These are phyloP conservation scores for Archocentrus centrarchus DNA, from an alignment of 2,113 vertebrate species.

Conservation along the genomic window DNA sequence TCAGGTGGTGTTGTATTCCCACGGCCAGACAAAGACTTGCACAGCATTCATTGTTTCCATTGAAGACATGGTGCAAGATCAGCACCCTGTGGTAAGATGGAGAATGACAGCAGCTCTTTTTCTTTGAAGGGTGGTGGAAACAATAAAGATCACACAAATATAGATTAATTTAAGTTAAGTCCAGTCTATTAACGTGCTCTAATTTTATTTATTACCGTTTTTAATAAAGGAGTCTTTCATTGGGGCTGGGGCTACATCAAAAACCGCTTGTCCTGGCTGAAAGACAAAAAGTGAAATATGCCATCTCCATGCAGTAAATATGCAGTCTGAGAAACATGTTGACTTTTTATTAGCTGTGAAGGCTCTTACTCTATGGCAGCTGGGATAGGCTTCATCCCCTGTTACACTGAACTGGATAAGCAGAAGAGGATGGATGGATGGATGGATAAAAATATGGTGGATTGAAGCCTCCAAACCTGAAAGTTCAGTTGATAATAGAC, in stretches of 20 bases:
- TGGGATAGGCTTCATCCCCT: too few relatives aligned
- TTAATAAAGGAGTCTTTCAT: not conserved
- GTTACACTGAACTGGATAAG: too few relatives aligned
- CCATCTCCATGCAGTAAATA: not conserved
- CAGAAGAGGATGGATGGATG: too few relatives aligned
- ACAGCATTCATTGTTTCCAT: conserved; percentile 12
- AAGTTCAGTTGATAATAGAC: too few relatives aligned
- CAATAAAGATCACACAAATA: not conserved
- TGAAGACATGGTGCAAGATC: conserved; percentile 26
- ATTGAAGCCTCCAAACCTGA: too few relatives aligned
- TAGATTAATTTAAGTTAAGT: too few relatives aligned
- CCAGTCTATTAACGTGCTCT: not conserved
- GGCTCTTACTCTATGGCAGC: not conserved
- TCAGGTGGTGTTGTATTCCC: conserved; percentile 21
- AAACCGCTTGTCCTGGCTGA: not conserved
- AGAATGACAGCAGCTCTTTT: not conserved
- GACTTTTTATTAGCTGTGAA: not conserved
- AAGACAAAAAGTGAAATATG: not conserved
- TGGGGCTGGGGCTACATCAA: not conserved
- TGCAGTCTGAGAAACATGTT: not conserved
- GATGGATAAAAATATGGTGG: too few relatives aligned
- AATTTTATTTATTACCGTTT: not conserved
- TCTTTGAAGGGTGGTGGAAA: not conserved
- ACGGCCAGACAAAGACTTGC: conserved; percentile 54
- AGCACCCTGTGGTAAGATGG: conserved; percentile 58